Evolutionary conservation across 30 jellyfish, hydroid and myxozoan species (phyloP), one percentile per base, ranked within the genome.

Genomic region (Turritopsis rubra): DNA sequence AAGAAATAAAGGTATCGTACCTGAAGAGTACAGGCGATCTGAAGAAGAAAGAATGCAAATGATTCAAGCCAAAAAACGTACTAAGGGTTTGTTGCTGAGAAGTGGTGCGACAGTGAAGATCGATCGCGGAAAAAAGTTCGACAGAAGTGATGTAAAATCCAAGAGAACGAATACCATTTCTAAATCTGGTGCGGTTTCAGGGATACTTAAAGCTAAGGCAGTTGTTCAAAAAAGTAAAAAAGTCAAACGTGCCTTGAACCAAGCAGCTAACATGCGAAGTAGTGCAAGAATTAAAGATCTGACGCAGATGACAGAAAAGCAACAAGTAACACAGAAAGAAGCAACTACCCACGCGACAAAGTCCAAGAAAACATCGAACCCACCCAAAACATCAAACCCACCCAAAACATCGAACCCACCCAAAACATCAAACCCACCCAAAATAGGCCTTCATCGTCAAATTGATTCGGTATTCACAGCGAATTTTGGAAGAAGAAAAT

Each of bases 1-100:
- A 70, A 72, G 78, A 27, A 85, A 81, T 24, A 85, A 90, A 52
- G 65, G 80, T 7, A 74, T 79, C 21, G 72, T 85, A 52, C 85
- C 83, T 22, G 73, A 73, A 0, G 71, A 86, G 41, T 83, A 85
- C 27, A 22, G 21, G 22, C 81, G 7, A 18, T 22, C 77, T 52
- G 85, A 79, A 29, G 4, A 30, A 23, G 85, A 79, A 29, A 79
- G 65, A 29, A 23, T 22, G 26, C 85, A 1, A 30, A 19, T 79
- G 26, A 23, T 79, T 23, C 31, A 23, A 13, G 75, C 78, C 0
- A 79, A 79, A 3, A 30, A 30, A 53, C 78, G 65, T 20, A 75
- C 75, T 19, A 79, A 79, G 30, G 78, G 85, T 16, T 25, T 80
- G 28, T 52, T 53, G 24, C 77, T 66, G 41, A 77, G 77, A 27